Percentiles rank a stretch among this genome's conserved stretches.
Conservation (phyloP, 2,888 invertebrate species). For the Athalia cordata region DNA sequence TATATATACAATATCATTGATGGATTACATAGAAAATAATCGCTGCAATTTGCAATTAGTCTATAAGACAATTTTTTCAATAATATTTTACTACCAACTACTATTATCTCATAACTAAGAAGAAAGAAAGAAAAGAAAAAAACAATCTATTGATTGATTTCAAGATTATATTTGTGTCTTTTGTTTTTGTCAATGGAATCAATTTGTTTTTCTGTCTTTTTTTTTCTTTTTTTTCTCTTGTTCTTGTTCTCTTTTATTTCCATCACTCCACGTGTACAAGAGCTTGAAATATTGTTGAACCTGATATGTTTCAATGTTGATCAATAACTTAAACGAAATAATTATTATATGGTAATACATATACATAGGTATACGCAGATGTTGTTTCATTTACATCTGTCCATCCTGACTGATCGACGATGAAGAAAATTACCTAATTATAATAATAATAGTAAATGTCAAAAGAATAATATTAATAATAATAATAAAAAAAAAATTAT, state of each 20-base stretch:
- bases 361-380: too few species aligned
- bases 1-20: constrained; percentile 17
- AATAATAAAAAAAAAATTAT: background rate
- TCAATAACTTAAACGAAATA: too few species aligned
- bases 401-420: background rate
- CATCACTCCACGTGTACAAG: background rate
- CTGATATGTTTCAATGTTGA: background rate
- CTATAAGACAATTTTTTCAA: constrained; percentile 25
- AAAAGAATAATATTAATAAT: background rate
- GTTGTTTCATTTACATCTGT: background rate
- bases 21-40: constrained; percentile 17
- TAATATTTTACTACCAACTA: background rate
- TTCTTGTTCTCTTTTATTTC: background rate
- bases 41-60: constrained; percentile 32
- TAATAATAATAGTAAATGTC: background rate
- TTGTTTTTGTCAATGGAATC: constrained; percentile 16
- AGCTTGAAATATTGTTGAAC: background rate
- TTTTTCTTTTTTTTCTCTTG: constrained; percentile 8
- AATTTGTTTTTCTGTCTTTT: constrained; percentile 2
- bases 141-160: background rate
- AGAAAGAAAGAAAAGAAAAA: background rate
- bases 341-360: too few species aligned
- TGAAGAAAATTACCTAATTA: background rate
- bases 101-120: constrained; percentile 4
- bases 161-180: background rate